A percentile compares a stretch with the other conserved stretches of the same genome.
These are phyloP conservation scores for Diplodus puntazzo DNA, from an alignment of 2,797 vertebrate species.

Conservation along the genomic window DNA sequence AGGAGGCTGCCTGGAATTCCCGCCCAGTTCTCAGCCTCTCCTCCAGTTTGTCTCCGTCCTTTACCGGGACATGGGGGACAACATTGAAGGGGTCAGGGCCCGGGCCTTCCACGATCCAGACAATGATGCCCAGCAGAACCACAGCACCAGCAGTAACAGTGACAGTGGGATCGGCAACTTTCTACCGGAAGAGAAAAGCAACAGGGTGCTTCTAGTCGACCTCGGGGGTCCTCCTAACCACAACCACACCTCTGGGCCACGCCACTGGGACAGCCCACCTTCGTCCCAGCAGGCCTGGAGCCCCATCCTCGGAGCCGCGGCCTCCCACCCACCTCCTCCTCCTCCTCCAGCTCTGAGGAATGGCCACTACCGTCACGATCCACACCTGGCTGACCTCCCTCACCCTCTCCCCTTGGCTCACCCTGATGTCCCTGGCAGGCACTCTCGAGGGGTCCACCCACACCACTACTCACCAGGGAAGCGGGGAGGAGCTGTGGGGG, in stretches of 20 bases:
- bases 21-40: conserved; percentile 93
- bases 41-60: conserved; percentile 97
- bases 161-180: conserved; percentile 98
- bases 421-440: conserved; percentile 80
- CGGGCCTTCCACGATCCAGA: conserved; percentile 94
- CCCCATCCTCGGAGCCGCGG: conserved; percentile 68
- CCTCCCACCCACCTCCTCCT: conserved; percentile 68
- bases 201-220: conserved; percentile 94
- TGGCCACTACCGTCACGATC: conserved; percentile 90
- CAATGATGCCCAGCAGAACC: conserved; percentile 90
- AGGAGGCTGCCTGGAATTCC: conserved; percentile 96
- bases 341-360: conserved; percentile 84
- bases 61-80: conserved; percentile 97
- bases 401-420: conserved; percentile 86
- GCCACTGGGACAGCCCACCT: conserved; percentile 88
- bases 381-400: conserved; percentile 84
- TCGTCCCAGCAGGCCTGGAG: conserved; percentile 80
- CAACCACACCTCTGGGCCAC: conserved; percentile 85
- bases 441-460: conserved; percentile 72
- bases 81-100: conserved; percentile 94
- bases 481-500: conserved; percentile 82
- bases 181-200: conserved; percentile 93
- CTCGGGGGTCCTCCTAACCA: conserved; percentile 90
- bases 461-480: conserved; percentile 86
- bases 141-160: conserved; percentile 98